Percentiles rank a stretch among this genome's conserved stretches.
These are phyloP conservation scores for Lepetodrilus schrolli DNA, from an alignment of 2,888 invertebrate species.

Conservation along the genomic window DNA sequence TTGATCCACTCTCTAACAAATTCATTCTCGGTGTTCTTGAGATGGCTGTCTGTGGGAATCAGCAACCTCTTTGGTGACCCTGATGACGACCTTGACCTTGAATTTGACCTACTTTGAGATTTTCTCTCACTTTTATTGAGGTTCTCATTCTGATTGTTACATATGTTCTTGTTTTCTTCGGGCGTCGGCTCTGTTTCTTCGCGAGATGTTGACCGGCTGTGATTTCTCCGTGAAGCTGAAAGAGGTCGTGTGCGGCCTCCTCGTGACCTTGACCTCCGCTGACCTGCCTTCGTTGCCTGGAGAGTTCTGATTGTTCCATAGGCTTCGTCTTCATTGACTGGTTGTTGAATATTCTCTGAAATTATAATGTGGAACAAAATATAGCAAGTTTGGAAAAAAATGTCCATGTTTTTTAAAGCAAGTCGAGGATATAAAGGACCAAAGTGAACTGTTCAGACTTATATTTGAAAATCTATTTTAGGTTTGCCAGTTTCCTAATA, in stretches of 20 bases:
- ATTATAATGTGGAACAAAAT: too few species aligned
- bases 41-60: conserved; percentile 31
- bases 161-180: not conserved
- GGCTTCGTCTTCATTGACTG: conserved; percentile 17
- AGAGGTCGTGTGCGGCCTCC: conserved; percentile 30
- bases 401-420: too few species aligned
- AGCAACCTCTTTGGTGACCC: not conserved
- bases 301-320: conserved; percentile 28
- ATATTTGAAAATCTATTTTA: too few species aligned
- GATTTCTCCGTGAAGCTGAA: conserved; percentile 33
- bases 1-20: conserved; percentile 54
- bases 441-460: too few species aligned
- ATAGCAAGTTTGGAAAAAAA: too few species aligned
- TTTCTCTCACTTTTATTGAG: not conserved
- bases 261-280: conserved; percentile 1
- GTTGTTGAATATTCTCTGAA: not conserved
- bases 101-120: conserved; percentile 8
- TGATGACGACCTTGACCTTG: conserved; percentile 3
- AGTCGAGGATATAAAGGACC: too few species aligned
- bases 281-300: not conserved
- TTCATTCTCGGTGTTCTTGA: conserved; percentile 53
- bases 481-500: too few species aligned
- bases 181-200: not conserved
- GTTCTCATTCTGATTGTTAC: not conserved
- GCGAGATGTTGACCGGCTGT: conserved; percentile 9